phyloP scores from a whole-genome alignment of 2,797 vertebrate species.

The Prionace glauca region DNA sequence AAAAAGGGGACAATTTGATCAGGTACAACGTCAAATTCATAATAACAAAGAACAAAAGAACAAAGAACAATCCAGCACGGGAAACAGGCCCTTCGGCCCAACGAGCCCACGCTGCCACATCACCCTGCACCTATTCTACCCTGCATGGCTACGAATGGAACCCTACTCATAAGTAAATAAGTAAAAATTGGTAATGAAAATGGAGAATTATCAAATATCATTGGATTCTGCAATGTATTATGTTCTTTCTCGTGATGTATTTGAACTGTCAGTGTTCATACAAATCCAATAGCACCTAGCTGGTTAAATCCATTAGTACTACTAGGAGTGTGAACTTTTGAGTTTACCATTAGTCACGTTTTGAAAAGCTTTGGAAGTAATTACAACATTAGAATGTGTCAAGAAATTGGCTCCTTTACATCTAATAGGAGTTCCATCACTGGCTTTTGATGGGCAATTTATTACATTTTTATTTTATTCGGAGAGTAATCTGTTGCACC shows the following conservation, averaged over 20 bases:
- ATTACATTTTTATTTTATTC: background rate
- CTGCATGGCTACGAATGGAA: no score
- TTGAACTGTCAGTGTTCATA: conserved; percentile 12
- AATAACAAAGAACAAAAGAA: no score
- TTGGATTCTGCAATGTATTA: background rate
- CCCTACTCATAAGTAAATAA: no score
- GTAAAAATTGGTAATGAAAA: background rate
- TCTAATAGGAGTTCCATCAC: background rate
- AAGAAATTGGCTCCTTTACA: background rate
- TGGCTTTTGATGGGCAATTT: background rate
- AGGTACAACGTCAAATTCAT: background rate
- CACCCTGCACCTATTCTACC: no score
- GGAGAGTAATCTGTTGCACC: background rate
- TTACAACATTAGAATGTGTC: background rate
- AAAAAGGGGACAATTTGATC: background rate
- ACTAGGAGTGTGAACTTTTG: background rate
- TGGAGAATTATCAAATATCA: background rate
- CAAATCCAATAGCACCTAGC: background rate
- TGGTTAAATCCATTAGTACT: background rate
- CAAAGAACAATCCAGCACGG: no score
- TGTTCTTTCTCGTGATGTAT: background rate
- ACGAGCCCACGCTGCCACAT: no score
- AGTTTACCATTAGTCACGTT: background rate
- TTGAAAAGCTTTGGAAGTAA: background rate
- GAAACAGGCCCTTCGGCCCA: no score